These are phyloP conservation scores for Diaperis boleti DNA, from an alignment of 2,888 invertebrate genomes.

Conservation along the genomic window DNA sequence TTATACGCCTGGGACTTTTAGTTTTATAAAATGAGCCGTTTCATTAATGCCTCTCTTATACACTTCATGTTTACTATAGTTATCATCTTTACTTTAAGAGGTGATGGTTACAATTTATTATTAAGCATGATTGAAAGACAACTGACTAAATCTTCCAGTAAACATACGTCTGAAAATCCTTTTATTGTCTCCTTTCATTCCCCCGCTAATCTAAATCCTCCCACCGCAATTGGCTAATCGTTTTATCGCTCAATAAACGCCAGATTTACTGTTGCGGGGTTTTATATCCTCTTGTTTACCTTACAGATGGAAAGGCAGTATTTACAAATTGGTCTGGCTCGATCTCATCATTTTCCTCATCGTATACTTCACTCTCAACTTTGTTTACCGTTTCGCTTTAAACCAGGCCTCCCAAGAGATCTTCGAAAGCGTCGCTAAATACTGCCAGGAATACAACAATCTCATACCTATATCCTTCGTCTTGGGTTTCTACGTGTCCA, in stretches of 20 bases:
- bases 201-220: no score
- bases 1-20: no score
- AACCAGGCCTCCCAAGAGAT: constrained; percentile 75
- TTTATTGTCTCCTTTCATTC: no score
- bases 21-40: no score
- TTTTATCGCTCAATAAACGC: constrained; percentile 3
- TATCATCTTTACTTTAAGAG: no score
- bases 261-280: neutral
- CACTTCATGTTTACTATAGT: no score
- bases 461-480: constrained; percentile 94
- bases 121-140: no score
- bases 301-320: constrained; percentile 91
- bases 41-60: no score
- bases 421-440: constrained; percentile 85
- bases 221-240: no score
- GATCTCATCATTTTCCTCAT: constrained; percentile 85
- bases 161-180: no score
- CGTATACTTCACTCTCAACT: constrained; percentile 83
- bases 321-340: constrained; percentile 94
- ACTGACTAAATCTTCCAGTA: no score
- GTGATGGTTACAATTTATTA: no score
- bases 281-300: constrained; percentile 26
- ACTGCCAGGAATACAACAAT: constrained; percentile 88
- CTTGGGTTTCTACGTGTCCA: constrained; percentile 92
- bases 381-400: constrained; percentile 81